Base-by-base conservation (phyloP, 2,888 invertebrate species). In the Nomada hirtipes region DNA sequence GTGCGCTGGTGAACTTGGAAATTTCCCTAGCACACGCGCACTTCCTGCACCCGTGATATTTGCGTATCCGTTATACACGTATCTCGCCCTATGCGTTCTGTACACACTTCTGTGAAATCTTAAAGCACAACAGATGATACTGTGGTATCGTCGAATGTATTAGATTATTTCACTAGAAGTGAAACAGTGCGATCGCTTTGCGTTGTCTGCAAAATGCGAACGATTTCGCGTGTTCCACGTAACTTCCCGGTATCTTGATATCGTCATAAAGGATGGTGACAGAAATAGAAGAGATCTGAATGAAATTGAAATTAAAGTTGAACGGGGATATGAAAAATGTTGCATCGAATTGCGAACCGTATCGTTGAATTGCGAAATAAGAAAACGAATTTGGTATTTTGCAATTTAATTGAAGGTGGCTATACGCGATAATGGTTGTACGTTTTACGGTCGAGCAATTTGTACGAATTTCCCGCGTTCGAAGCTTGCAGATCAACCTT, bases 21-120 rank as follows among this genome's bases (percentile, higher is more conserved):
- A 88, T 86, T 88, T 82, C 86, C 85, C 86, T 85, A 87, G 88
- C 88, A 88, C 88, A 88, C 85, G 88, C 88, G 88, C 88, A 88
- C 88, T 88, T 88, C 86, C 87, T 82, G 77, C 83, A 75, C 50
- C 47, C 47, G 61, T 75, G 70, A 69, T 83, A 78, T 83, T 76
- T 70, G 68, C 78, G 57, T 53, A 64, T 63, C 59, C 55, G 57
- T 77, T 71, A 53, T 20, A 29, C 47, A 13, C 50, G 52, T 42
- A 57, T 15, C 53, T 68, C 76, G 50, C 42, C 29, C 57, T 64
- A 29, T 26, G 18, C 36, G 18, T 59, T 29, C n/a, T 10, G 42
- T 36, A 50, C 15, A 20, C 26, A 44, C 23, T 69, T 69, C 50
- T 52, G 44, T 73, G 53, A 53, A 73, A 65, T 50, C 53, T 50